These are phyloP conservation scores for Atopsyche davidsoni DNA, from an alignment of 1,140 invertebrate genomes.

Conservation along the genomic window DNA sequence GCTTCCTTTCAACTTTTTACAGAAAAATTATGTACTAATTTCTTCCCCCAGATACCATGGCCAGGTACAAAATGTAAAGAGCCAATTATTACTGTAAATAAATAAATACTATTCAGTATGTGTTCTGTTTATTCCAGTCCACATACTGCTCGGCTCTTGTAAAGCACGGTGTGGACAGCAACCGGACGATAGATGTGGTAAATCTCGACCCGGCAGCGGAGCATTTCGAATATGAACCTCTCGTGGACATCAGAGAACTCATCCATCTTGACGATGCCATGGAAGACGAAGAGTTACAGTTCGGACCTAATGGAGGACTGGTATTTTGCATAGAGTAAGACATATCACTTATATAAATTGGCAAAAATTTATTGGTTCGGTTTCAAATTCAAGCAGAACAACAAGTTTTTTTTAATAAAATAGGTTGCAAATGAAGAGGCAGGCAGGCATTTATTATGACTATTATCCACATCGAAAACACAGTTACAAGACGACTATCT, in stretches of 20 bases:
- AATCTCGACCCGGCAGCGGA: slow-evolving; percentile 98
- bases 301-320: slow-evolving; percentile 96
- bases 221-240: slow-evolving; percentile 84
- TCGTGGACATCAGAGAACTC: slow-evolving; percentile 86
- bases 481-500: no score
- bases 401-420: no score
- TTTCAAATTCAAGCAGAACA: no score
- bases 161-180: slow-evolving; percentile 70
- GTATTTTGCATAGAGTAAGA: slow-evolving; percentile 94
- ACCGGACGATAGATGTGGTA: slow-evolving; percentile 76
- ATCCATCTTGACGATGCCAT: slow-evolving; percentile 95
- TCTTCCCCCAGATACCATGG: no score
- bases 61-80: no score
- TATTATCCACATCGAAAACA: no score
- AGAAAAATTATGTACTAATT: background rate
- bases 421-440: no score
- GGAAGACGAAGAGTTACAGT: slow-evolving; percentile 91
- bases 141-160: slow-evolving; percentile 91
- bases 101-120: no score
- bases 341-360: slow-evolving; percentile 4
- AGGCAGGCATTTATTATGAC: no score
- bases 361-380: background rate
- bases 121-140: no score
- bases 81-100: no score
- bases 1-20: background rate